Percentiles rank a stretch among this genome's conserved stretches.
Conservation (phyloP, 2,888 invertebrate species). For the Drymonia ruficornis region DNA sequence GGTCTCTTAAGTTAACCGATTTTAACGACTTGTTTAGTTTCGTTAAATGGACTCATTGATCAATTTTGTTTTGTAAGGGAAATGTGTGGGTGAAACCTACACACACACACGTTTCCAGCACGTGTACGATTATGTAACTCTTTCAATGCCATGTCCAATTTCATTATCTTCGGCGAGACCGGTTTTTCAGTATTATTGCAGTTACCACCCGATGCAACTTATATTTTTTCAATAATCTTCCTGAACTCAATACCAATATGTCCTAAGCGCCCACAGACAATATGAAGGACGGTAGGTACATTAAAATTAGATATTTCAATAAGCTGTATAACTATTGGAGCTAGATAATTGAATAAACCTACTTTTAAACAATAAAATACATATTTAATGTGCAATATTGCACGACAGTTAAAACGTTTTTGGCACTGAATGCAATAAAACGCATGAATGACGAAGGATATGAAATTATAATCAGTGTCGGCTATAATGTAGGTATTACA, state of each 20-base stretch:
- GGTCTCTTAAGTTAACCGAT: no score
- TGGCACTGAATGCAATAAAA: constrained; percentile 12
- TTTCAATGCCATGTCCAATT: constrained; percentile 3
- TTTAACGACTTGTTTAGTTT: no score
- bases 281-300: no score
- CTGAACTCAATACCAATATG: neutral
- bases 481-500: neutral
- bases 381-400: neutral
- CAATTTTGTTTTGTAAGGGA: neutral
- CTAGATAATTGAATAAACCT: neutral
- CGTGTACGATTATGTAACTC: constrained; percentile 3
- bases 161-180: neutral
- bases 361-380: neutral
- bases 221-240: neutral
- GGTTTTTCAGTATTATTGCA: neutral
- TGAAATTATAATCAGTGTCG: neutral
- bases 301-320: no score
- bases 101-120: neutral
- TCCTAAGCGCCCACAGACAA: no score
- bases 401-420: neutral
- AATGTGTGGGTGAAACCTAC: constrained; percentile 2
- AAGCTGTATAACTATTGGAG: neutral
- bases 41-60: neutral
- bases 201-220: neutral
- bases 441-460: constrained; percentile 23